phyloP scores from a whole-genome alignment of 2,797 vertebrate species.

The Pangasius sanitwongsei region DNA sequence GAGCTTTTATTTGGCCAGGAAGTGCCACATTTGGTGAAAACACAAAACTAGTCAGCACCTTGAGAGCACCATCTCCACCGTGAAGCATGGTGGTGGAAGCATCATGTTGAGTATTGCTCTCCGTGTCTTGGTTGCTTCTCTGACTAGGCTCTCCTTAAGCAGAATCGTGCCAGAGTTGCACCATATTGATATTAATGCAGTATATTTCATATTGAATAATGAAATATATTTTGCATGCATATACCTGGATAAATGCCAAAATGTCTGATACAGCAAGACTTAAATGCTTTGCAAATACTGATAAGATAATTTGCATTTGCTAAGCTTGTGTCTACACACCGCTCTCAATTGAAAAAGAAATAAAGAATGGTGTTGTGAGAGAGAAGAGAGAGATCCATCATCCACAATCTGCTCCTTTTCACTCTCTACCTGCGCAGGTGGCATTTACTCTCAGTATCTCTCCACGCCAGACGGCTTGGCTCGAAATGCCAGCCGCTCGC shows the following conservation, averaged over 20 bases:
- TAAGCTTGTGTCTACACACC: slow-evolving; percentile 36
- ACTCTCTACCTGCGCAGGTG: slow-evolving; percentile 68
- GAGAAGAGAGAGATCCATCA: slow-evolving; percentile 26
- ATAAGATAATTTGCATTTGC: slow-evolving; percentile 13
- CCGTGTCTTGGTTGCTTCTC: too few species aligned
- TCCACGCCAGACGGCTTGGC: slow-evolving; percentile 68
- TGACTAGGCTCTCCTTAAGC: neutral
- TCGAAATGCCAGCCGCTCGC: slow-evolving; percentile 79
- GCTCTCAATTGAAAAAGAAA: slow-evolving; percentile 43
- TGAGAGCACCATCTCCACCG: neutral
- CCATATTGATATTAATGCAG: neutral
- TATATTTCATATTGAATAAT: too few species aligned
- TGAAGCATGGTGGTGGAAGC: slow-evolving; percentile 7
- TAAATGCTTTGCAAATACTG: neutral
- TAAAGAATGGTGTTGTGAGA: neutral
- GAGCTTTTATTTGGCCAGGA: neutral
- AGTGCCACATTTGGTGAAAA: neutral
- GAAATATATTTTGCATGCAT: neutral
- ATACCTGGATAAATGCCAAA: neutral
- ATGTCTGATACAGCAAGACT: neutral
- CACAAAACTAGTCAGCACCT: neutral
- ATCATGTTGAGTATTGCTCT: neutral
- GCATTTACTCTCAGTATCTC: slow-evolving; percentile 83
- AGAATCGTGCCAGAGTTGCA: neutral
- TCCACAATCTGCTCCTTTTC: slow-evolving; percentile 47